A percentile compares a stretch with the other conserved stretches of the same genome.
phyloP scores from a whole-genome alignment of 2,888 invertebrate species.

The Ormyrus pomaceus region DNA sequence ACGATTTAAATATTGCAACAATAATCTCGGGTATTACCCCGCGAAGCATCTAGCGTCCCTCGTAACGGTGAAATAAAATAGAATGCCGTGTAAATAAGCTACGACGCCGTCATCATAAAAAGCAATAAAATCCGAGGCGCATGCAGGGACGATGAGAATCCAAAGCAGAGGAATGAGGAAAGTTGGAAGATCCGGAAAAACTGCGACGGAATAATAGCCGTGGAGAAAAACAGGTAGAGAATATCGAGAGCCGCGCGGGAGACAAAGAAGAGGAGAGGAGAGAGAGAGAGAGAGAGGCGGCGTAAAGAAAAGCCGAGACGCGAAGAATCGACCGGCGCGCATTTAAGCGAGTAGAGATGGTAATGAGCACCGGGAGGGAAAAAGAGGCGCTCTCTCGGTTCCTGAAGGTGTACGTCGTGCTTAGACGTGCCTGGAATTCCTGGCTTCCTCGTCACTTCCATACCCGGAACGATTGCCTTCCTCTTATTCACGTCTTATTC shows the following conservation, averaged over 20 bases:
- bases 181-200: conserved; percentile 8
- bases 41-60: no score
- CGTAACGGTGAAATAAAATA: no score
- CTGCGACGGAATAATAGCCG: neutral
- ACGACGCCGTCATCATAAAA: conserved; percentile 1
- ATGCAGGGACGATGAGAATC: neutral
- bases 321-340: no score
- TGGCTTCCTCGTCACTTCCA: neutral
- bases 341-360: no score
- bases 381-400: conserved; percentile 6
- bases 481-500: neutral
- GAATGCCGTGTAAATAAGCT: no score
- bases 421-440: conserved; percentile 40
- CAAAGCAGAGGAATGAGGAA: neutral
- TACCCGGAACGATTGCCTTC: neutral
- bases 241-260: neutral
- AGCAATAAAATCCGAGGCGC: neutral
- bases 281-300: neutral
- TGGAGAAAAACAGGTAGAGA: conserved; percentile 20
- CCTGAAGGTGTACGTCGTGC: neutral
- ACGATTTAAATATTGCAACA: no score
- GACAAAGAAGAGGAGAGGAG: neutral
- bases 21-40: no score
- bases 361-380: neutral
- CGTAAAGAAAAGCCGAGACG: neutral